Percentiles rank a stretch among this genome's conserved stretches.
Conservation (phyloP, 2,797 vertebrate species). For the Schizopygopsis pylzovi region DNA sequence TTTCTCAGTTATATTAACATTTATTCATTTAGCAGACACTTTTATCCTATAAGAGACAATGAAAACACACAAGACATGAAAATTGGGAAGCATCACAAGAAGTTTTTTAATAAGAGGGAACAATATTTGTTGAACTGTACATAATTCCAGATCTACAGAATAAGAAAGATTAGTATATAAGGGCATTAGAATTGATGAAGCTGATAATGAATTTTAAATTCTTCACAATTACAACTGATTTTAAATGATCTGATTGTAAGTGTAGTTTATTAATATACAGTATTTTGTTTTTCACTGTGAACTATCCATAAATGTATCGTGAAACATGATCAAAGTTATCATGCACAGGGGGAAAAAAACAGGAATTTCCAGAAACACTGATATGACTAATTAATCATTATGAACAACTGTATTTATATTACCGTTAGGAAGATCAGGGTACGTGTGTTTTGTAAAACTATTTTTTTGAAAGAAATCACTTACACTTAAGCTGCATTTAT, state of each 20-base stretch:
- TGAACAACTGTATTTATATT: background rate
- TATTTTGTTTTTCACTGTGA: background rate
- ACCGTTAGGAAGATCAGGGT: background rate
- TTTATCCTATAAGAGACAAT: background rate
- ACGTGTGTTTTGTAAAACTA: background rate
- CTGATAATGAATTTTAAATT: background rate
- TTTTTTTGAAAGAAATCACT: background rate
- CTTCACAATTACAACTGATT: background rate
- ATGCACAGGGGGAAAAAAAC: background rate
- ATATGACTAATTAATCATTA: background rate
- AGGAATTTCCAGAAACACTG: background rate
- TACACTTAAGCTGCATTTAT: background rate
- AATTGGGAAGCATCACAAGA: background rate
- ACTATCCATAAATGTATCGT: background rate
- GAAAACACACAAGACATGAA: background rate
- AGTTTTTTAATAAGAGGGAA: background rate
- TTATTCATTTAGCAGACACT: background rate
- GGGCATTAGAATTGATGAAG: background rate
- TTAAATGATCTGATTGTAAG: background rate
- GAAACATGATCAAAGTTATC: background rate
- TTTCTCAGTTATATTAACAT: background rate
- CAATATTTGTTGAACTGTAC: background rate
- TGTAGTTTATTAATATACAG: background rate
- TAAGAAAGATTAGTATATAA: background rate
- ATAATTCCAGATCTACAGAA: background rate